Conservation (phyloP, 1,140 invertebrate genomes). For the Drosophila pallidifrons region DNA sequence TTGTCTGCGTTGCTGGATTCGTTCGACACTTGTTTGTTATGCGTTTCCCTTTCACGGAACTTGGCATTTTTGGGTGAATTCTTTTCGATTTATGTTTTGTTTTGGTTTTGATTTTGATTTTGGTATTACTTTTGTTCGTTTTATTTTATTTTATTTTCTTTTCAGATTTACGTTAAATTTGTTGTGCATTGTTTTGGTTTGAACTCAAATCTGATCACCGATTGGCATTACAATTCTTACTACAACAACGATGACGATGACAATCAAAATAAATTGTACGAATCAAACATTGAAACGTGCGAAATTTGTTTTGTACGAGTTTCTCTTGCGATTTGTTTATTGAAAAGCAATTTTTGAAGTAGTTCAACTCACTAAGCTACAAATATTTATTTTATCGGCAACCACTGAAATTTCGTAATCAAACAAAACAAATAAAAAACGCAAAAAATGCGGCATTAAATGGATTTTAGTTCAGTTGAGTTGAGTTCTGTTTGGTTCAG, state of each 20-base stretch:
- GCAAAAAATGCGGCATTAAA: slow-evolving; percentile 78
- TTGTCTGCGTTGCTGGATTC: neutral
- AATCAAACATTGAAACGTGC: slow-evolving; percentile 35
- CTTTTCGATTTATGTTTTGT: slow-evolving; percentile 17
- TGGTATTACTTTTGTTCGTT: neutral
- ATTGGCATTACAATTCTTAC: slow-evolving; percentile 15
- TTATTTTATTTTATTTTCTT: slow-evolving; percentile 4
- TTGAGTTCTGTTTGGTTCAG: slow-evolving; percentile 12
- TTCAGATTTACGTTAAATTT: neutral
- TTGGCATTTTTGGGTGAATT: slow-evolving; percentile 64
- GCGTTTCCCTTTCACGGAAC: slow-evolving; percentile 53
- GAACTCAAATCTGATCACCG: slow-evolving; percentile 3
- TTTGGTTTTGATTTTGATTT: slow-evolving; percentile 13
- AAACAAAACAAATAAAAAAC: slow-evolving; percentile 73
- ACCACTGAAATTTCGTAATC: slow-evolving; percentile 72
- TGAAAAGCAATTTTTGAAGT: slow-evolving; percentile 59
- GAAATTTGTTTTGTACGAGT: slow-evolving; percentile 49
- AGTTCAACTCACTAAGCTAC: slow-evolving; percentile 37
- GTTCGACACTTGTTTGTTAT: slow-evolving; percentile 44
- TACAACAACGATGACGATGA: slow-evolving; percentile 7
- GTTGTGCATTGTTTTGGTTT: slow-evolving; percentile 10
- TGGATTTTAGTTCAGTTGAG: slow-evolving; percentile 37
- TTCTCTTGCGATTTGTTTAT: slow-evolving; percentile 50
- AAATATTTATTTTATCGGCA: slow-evolving; percentile 57
- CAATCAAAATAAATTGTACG: slow-evolving; percentile 5